Evolutionary conservation across 2,888 invertebrate species (phyloP), one percentile per base, ranked within the genome.

Genomic region (Allolobophora icterica): DNA sequence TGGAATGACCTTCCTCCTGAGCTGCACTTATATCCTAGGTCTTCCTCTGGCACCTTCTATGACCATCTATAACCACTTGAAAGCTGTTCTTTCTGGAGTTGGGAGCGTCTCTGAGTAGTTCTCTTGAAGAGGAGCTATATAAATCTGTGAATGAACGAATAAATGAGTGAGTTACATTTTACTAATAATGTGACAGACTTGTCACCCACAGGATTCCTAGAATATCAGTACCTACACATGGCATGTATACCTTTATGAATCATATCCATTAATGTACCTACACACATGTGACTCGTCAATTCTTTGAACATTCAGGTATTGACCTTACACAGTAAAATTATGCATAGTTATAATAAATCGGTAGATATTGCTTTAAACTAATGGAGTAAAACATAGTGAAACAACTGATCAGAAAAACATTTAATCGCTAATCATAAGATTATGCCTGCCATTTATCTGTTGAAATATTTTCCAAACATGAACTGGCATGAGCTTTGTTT

Each of bases 191-290:
- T n/a, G 11, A 30, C n/a, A 71, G 71, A n/a, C 8, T n/a, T n/a
- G n/a, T 30, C n/a, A 71, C n/a, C 58, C 6, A 30, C 21, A 1
- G 24, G 21, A 21, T 52, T 52, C 52, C 52, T 52, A 52, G 52
- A 52, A 52, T 52, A 52, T 71, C n/a, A 71, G 11, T 71, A n/a
- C 71, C 30, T 8, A 71, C 30, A 11, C 8, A n/a, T 71, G 30
- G 71, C n/a, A n/a, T 71, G 71, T n/a, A n/a, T 71, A 71, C n/a
- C 30, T 71, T n/a, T 71, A 71, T n/a, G 71, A 71, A 71, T 71
- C 71, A 71, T 8, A n/a, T 71, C 5, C 71, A 71, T 71, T 71
- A 71, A 71, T 6, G 13, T 6, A n/a, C 71, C 30, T n/a, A 71
- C 71, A 30, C 30, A 71, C 71, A 17, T n/a, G n/a, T 71, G 71